These are phyloP conservation scores for Bimastos eiseni DNA, from an alignment of 2,888 invertebrate species.

Conservation along the genomic window DNA sequence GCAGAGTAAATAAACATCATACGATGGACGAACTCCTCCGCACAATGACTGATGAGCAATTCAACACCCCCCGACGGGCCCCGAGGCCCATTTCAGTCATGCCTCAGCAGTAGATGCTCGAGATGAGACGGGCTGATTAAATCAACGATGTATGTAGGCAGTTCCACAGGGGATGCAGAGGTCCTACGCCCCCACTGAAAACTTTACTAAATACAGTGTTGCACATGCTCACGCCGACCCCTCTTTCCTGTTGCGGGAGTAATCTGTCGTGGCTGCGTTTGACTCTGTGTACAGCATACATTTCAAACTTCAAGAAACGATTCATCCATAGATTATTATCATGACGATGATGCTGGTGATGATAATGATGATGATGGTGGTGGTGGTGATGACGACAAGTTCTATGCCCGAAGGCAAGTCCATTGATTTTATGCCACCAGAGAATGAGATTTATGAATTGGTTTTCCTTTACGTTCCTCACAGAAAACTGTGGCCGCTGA, in stretches of 20 bases:
- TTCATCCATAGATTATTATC: too few species aligned
- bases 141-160: neutral
- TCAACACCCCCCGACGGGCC: too few species aligned
- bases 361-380: too few species aligned
- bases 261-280: neutral
- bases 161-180: neutral
- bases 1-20: neutral
- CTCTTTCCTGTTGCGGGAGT: neutral
- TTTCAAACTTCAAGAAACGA: neutral
- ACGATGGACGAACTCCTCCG: too few species aligned
- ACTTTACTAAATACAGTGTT: neutral
- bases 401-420: too few species aligned
- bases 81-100: neutral
- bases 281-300: neutral
- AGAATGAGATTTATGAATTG: too few species aligned
- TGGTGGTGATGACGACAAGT: too few species aligned
- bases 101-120: neutral
- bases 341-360: too few species aligned
- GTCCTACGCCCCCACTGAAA: neutral
- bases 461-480: too few species aligned
- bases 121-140: neutral
- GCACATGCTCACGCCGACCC: neutral
- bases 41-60: neutral
- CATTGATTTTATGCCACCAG: too few species aligned
- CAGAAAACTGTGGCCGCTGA: too few species aligned